Base-by-base conservation (phyloP, 2,113 vertebrate species). In the Gymnorhina tibicen region DNA sequence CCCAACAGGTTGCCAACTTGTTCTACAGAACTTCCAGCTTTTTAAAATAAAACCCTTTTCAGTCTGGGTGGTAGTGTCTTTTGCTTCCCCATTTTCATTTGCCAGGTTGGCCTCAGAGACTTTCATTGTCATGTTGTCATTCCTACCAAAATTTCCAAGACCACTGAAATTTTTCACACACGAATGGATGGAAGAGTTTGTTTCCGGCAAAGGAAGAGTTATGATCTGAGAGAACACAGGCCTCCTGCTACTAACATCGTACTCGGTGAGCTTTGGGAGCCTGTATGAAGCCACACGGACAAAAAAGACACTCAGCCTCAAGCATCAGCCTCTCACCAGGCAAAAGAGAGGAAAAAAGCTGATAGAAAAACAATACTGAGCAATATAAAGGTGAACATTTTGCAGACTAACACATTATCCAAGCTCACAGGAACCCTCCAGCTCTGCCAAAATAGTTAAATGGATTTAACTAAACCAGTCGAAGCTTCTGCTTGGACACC, bases 201-300 rank as follows among this genome's bases (percentile, higher is more conserved):
- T 33, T 59, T 87, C 58, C 83, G 92, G 44, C 35, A 85, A 85
- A 82, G 64, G n/a, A 89, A 74, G 26, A 76, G 46, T 41, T 52
- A 64, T 2, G 1, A 1, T n/a, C 63, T 86, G 68, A 64, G 62
- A 73, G 27, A 33, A 42, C 53, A 60, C 16, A 30, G 28, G 35
- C 13, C 39, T 37, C 53, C 59, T 63, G 53, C 49, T 23, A 52
- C 37, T 56, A 35, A 20, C 55, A 83, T 0, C 0, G 23, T 11
- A 2, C 39, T 58, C 53, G 7, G 3, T 44, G 33, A 91, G 56
- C 66, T 67, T 52, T 59, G 37, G 18, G 33, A 73, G 21, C 5
- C 14, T 8, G 10, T 19, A 58, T 0, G 1, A 58, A 62, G 37
- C 63, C 19, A 69, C 1, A 0, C 1, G 13, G n/a, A 86, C 33